Percentiles rank a stretch among this genome's conserved stretches.
phyloP scores from a whole-genome alignment of 2,888 invertebrate species.

The Phytoseiulus persimilis region DNA sequence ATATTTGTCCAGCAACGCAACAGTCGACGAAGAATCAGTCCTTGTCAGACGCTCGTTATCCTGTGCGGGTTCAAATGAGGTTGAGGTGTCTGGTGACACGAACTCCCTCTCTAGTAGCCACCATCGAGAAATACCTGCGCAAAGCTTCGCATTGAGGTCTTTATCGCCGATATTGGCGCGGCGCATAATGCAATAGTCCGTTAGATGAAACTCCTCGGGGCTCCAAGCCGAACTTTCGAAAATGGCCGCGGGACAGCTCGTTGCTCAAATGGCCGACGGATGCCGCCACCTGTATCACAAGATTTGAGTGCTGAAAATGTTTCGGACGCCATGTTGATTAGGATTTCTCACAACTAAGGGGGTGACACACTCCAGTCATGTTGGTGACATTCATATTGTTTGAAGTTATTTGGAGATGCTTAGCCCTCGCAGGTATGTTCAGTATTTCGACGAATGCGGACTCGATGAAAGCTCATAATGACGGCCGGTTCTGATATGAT shows the following conservation, averaged over 20 bases:
- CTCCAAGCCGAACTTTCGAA: not conserved
- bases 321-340: constrained; percentile 20
- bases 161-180: too few relatives aligned
- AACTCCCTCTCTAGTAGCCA: too few relatives aligned
- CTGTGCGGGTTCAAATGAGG: too few relatives aligned
- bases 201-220: too few relatives aligned
- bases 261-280: constrained; percentile 28
- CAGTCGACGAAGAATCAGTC: too few relatives aligned
- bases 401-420: not conserved
- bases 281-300: constrained; percentile 29
- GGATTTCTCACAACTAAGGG: not conserved
- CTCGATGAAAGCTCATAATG: not conserved
- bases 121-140: too few relatives aligned
- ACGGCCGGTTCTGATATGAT: not conserved
- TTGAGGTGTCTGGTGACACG: too few relatives aligned
- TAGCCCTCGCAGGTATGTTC: not conserved
- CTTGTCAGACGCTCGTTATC: too few relatives aligned
- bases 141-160: too few relatives aligned
- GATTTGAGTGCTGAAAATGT: not conserved
- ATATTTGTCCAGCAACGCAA: too few relatives aligned
- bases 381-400: not conserved
- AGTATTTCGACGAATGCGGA: not conserved
- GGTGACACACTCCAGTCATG: not conserved
- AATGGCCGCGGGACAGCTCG: not conserved
- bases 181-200: too few relatives aligned